phyloP scores from a whole-genome alignment of 2,888 invertebrate genomes.

The Hemaris fuciformis region DNA sequence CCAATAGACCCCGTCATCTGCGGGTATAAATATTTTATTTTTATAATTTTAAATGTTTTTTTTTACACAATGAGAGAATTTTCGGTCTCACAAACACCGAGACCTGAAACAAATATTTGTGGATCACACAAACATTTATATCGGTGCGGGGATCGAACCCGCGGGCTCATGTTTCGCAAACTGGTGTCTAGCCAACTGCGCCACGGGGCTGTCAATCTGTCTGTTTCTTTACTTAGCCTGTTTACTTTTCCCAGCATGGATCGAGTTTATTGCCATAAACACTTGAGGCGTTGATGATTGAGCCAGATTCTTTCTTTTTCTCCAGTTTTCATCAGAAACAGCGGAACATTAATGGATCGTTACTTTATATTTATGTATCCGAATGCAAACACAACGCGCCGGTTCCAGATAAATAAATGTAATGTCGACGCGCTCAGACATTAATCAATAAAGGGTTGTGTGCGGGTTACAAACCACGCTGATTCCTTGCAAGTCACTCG shows the following conservation, averaged over 20 bases:
- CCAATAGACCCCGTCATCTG: no score
- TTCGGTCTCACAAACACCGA: no score
- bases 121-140: no score
- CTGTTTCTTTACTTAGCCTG: background rate
- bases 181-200: no score
- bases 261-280: constrained; percentile 5
- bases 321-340: background rate
- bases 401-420: constrained; percentile 6
- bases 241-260: constrained; percentile 1
- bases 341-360: constrained; percentile 8
- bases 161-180: no score
- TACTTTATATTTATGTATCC: constrained; percentile 9
- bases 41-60: no score
- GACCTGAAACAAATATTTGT: no score
- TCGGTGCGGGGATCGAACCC: no score
- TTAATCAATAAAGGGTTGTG: constrained; percentile 7
- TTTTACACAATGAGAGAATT: no score
- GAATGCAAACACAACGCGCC: constrained; percentile 4
- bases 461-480: constrained; percentile 16
- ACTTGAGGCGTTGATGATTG: constrained; percentile 4
- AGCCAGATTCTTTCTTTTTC: constrained; percentile 6
- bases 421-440: background rate
- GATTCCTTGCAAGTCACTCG: constrained; percentile 19
- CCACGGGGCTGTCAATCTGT: no score
- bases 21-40: no score